These are phyloP conservation scores for Drosophila koepferae DNA, from an alignment of 2,888 invertebrate species.

Conservation along the genomic window DNA sequence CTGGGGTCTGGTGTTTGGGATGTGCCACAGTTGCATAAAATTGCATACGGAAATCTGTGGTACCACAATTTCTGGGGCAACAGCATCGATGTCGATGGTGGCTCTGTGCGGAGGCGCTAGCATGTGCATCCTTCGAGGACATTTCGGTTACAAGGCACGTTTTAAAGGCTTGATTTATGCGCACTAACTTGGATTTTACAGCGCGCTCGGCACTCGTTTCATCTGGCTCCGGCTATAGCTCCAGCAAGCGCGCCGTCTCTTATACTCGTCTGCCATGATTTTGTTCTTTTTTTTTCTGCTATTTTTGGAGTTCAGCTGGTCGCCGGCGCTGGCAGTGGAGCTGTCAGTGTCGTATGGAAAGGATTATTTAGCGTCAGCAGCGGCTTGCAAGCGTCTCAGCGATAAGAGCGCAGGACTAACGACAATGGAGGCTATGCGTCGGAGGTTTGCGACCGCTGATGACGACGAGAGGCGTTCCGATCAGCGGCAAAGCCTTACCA, in stretches of 20 bases:
- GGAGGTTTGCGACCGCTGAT: conserved; percentile 58
- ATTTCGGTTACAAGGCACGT: conserved; percentile 82
- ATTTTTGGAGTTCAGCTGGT: conserved; percentile 29
- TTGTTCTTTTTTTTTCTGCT: conserved; percentile 22
- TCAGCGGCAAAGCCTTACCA: conserved; percentile 42
- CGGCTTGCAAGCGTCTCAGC: conserved; percentile 78
- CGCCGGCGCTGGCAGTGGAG: conserved; percentile 40
- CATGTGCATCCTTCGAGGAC: conserved; percentile 75
- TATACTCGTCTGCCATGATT: conserved; percentile 29
- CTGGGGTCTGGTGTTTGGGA: conserved; percentile 36
- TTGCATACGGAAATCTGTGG: conserved; percentile 76
- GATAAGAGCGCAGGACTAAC: conserved; percentile 71
- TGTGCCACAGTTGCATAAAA: conserved; percentile 81
- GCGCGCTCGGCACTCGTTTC: conserved; percentile 55
- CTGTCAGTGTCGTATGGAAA: conserved; percentile 74
- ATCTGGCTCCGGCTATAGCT: conserved; percentile 34
- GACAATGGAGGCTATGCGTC: conserved; percentile 58
- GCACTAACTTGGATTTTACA: conserved; percentile 81
- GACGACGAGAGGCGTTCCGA: conserved; percentile 69
- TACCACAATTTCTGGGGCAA: conserved; percentile 59
- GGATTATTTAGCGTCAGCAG: conserved; percentile 82
- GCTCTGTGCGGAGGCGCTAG: conserved; percentile 11
- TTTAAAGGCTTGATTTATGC: conserved; percentile 83
- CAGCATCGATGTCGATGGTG: conserved; percentile 53
- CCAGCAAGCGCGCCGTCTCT: neutral